phyloP scores from a whole-genome alignment of 2,797 vertebrate species.

The Erethizon dorsatum region DNA sequence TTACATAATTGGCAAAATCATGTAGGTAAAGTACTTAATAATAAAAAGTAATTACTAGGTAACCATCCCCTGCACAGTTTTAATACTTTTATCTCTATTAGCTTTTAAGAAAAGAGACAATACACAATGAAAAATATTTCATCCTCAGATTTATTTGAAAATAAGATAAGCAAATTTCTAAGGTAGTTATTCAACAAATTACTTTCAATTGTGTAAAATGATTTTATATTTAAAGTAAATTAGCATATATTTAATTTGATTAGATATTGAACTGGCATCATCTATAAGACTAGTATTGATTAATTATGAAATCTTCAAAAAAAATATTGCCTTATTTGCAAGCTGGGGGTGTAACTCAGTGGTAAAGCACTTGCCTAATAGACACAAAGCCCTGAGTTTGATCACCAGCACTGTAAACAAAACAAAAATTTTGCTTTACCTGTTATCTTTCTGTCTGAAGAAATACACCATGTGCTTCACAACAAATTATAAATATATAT shows the following conservation, averaged over 20 bases:
- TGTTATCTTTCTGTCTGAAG: not conserved
- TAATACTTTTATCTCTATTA: not conserved
- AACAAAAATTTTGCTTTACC: not conserved
- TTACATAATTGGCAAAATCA: not conserved
- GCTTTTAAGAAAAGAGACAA: not conserved
- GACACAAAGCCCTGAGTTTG: not conserved
- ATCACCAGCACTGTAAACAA: not conserved
- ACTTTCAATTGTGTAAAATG: not conserved
- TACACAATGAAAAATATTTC: not conserved
- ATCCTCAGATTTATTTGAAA: not conserved
- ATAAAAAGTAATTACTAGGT: not conserved
- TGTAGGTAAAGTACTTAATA: not conserved
- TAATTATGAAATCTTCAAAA: constrained; percentile 13
- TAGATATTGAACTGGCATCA: not conserved
- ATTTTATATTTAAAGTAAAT: not conserved
- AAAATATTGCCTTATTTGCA: not conserved
- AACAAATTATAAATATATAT: not conserved
- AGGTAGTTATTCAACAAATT: not conserved
- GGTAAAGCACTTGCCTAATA: not conserved
- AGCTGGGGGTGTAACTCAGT: not conserved
- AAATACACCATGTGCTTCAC: not conserved
- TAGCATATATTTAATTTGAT: not conserved
- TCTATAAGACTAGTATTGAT: not conserved
- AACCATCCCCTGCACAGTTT: not conserved
- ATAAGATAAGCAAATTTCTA: not conserved